Conservation (phyloP, 2,113 vertebrate species). For the Catharus fuscescens region DNA sequence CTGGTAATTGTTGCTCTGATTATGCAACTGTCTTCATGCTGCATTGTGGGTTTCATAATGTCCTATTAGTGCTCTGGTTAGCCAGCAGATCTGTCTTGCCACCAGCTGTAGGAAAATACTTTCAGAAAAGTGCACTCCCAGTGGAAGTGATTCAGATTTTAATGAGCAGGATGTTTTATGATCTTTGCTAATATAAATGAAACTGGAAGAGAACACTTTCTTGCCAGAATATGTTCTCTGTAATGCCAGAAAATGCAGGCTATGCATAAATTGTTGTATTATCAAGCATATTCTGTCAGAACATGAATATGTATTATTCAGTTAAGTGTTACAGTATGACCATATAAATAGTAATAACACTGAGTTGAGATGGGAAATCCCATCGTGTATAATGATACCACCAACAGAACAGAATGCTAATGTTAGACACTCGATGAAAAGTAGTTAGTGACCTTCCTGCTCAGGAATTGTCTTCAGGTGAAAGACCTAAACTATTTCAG, state of each 20-base stretch:
- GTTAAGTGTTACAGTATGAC: slow-evolving; percentile 1
- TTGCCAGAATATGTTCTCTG: not conserved
- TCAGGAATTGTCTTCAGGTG: not conserved
- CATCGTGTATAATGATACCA: not conserved
- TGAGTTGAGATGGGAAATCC: slow-evolving; percentile 17
- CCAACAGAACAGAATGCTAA: not conserved
- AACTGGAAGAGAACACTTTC: not conserved
- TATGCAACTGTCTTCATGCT: slow-evolving; percentile 26
- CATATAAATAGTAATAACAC: not conserved
- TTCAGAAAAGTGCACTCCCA: slow-evolving; percentile 39
- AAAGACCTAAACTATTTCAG: not conserved
- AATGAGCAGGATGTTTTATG: slow-evolving; percentile 47
- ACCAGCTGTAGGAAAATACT: slow-evolving; percentile 42
- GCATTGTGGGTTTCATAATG: slow-evolving; percentile 44
- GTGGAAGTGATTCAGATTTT: slow-evolving; percentile 53
- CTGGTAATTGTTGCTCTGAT: slow-evolving; percentile 10
- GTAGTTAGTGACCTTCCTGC: not conserved
- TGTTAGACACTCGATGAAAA: not conserved
- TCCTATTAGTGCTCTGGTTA: slow-evolving; percentile 43
- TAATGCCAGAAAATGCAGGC: not conserved
- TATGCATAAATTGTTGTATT: not conserved
- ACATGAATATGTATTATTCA: slow-evolving; percentile 14
- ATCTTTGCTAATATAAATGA: slow-evolving; percentile 50
- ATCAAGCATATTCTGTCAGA: not conserved
- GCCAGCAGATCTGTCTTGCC: slow-evolving; percentile 30